These are phyloP conservation scores for Vidua chalybeata DNA, from an alignment of 2,113 vertebrate genomes.

Conservation along the genomic window DNA sequence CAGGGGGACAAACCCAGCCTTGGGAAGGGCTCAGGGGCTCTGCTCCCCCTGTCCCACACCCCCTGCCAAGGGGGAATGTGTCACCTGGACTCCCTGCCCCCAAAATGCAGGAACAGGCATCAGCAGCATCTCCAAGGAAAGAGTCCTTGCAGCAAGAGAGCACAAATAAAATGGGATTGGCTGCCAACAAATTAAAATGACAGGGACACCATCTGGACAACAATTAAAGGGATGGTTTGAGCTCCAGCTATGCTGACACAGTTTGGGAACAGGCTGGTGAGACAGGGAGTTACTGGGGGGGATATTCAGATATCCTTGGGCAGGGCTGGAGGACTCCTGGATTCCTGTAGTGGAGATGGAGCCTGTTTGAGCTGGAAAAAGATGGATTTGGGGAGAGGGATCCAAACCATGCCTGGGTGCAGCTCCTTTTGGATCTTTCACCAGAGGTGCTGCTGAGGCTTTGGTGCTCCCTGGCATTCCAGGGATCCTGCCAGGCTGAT, in stretches of 20 bases:
- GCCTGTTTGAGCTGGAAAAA: background rate
- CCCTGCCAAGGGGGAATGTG: background rate
- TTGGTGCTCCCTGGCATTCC: background rate
- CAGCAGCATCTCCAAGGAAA: background rate
- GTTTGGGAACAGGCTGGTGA: background rate
- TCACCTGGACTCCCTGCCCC: background rate
- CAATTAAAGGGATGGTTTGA: conserved; percentile 19
- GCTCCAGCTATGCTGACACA: background rate
- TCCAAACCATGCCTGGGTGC: background rate
- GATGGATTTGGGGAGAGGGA: background rate
- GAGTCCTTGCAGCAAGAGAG: background rate
- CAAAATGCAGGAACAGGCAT: background rate
- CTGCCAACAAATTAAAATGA: conserved; percentile 22
- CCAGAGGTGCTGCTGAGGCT: background rate
- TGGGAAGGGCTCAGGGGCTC: background rate
- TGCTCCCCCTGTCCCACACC: background rate
- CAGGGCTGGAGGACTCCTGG: background rate
- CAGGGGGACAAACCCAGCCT: background rate
- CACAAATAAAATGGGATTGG: background rate
- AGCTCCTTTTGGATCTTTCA: background rate
- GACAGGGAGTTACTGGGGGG: background rate
- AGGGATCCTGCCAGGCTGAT: rapidly evolving
- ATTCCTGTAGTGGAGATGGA: background rate
- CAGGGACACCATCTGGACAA: conserved; percentile 43
- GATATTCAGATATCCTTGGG: background rate